Evolutionary conservation across 2,113 vertebrate genomes (phyloP).

Genomic region (Nyctereutes procyonoides): DNA sequence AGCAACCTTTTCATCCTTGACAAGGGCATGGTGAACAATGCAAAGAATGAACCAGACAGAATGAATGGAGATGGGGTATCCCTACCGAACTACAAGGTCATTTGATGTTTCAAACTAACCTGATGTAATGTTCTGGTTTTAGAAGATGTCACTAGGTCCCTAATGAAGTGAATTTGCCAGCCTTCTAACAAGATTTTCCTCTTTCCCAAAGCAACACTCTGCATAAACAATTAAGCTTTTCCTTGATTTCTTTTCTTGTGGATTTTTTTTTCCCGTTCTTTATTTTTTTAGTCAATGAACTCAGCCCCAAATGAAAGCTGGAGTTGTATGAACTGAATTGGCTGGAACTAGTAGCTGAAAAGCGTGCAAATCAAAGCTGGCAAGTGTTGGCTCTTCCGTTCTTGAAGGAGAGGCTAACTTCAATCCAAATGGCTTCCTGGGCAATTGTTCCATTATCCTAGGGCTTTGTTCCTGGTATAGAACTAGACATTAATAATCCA

Average conservation of each 20-base stretch:
- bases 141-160: conserved; percentile 68
- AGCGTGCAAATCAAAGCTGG: conserved; percentile 80
- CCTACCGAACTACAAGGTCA: background rate
- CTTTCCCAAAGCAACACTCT: conserved; percentile 79
- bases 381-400: conserved; percentile 76
- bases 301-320: conserved; percentile 77
- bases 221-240: conserved; percentile 78
- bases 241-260: conserved; percentile 73
- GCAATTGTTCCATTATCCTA: conserved; percentile 54
- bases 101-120: conserved; percentile 32
- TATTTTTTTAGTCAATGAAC: conserved; percentile 79
- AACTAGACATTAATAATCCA: conserved; percentile 57
- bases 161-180: conserved; percentile 77
- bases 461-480: conserved; percentile 62
- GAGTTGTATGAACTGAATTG: conserved; percentile 77
- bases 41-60: background rate
- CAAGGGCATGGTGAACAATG: background rate
- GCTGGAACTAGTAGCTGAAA: conserved; percentile 77
- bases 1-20: background rate
- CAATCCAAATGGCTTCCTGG: conserved; percentile 78
- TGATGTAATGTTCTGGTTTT: conserved; percentile 39
- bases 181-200: conserved; percentile 77
- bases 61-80: background rate
- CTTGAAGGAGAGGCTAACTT: conserved; percentile 68
- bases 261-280: background rate